Conservation (phyloP, 2,888 invertebrate species). For the Onchidella celtica region DNA sequence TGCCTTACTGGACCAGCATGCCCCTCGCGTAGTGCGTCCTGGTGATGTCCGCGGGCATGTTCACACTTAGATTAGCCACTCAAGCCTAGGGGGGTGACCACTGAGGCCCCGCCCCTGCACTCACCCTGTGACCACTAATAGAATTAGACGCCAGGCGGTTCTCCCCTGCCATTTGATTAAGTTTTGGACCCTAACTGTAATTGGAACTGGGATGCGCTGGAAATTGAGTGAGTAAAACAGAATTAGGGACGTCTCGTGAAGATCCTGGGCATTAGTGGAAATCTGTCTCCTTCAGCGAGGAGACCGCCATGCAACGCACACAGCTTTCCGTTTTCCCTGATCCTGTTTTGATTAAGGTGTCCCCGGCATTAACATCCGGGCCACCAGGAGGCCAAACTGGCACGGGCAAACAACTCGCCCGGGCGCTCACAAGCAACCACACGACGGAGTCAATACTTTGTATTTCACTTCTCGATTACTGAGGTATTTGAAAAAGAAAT, state of each 20-base stretch:
- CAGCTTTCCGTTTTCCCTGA: conserved; percentile 41
- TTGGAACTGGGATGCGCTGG: conserved; percentile 56
- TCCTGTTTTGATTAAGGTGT: conserved; percentile 56
- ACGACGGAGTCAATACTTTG: no score
- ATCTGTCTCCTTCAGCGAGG: conserved; percentile 45
- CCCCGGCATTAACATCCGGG: conserved; percentile 46
- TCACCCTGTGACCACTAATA: conserved; percentile 48
- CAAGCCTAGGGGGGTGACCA: neutral
- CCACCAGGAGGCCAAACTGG: conserved; percentile 32
- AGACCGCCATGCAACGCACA: conserved; percentile 35
- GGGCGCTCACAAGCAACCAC: conserved; percentile 22
- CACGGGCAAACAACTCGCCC: conserved; percentile 33
- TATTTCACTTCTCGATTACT: no score
- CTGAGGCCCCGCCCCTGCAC: conserved; percentile 13
- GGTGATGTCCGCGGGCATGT: conserved; percentile 42
- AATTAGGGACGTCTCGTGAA: conserved; percentile 52
- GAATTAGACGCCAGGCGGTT: conserved; percentile 53
- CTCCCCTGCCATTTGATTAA: conserved; percentile 55
- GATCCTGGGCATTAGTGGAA: conserved; percentile 40
- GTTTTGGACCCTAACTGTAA: conserved; percentile 55
- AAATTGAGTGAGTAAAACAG: conserved; percentile 59
- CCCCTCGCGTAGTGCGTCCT: conserved; percentile 17
- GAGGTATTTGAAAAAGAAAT: no score
- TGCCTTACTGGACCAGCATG: conserved; percentile 39
- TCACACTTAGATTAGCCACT: conserved; percentile 44